These are phyloP conservation scores for Lepidotrigona ventralis DNA, from an alignment of 1,140 invertebrate genomes.

Conservation along the genomic window DNA sequence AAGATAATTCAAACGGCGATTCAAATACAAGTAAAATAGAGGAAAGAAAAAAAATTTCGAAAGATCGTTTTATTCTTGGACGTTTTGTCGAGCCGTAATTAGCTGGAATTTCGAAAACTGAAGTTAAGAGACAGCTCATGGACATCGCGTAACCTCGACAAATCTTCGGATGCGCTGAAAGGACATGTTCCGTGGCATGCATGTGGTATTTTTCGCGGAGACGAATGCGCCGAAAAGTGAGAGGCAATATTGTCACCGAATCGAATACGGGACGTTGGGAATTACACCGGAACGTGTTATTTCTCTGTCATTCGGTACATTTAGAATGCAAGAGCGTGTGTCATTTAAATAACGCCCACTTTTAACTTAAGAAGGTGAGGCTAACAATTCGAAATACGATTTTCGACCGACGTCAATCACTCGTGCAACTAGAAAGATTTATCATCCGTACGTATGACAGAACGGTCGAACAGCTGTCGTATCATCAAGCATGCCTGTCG, in stretches of 20 bases:
- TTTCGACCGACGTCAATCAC: neutral
- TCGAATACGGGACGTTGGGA: neutral
- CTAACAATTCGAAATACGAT: slow-evolving; percentile 33
- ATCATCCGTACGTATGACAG: neutral
- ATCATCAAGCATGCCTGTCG: neutral
- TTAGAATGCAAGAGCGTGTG: slow-evolving; percentile 38
- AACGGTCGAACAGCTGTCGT: neutral
- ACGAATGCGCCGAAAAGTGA: neutral
- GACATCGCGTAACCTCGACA: slow-evolving; percentile 11
- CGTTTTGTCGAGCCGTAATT: neutral
- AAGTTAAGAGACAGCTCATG: neutral
- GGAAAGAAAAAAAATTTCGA: neutral
- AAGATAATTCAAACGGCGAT: neutral
- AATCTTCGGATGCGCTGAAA: neutral
- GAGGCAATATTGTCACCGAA: slow-evolving; percentile 20
- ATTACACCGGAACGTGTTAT: neutral
- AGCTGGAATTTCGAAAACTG: neutral
- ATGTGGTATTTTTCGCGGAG: slow-evolving; percentile 3
- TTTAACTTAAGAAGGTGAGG: slow-evolving; percentile 28
- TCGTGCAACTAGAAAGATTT: neutral
- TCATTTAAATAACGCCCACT: slow-evolving; percentile 64
- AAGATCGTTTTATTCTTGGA: neutral
- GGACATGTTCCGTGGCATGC: neutral
- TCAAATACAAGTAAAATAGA: neutral
- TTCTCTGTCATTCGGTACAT: slow-evolving; percentile 31